These are phyloP conservation scores for Pelochelys cantorii DNA, from an alignment of 2,797 vertebrate genomes.

Conservation along the genomic window DNA sequence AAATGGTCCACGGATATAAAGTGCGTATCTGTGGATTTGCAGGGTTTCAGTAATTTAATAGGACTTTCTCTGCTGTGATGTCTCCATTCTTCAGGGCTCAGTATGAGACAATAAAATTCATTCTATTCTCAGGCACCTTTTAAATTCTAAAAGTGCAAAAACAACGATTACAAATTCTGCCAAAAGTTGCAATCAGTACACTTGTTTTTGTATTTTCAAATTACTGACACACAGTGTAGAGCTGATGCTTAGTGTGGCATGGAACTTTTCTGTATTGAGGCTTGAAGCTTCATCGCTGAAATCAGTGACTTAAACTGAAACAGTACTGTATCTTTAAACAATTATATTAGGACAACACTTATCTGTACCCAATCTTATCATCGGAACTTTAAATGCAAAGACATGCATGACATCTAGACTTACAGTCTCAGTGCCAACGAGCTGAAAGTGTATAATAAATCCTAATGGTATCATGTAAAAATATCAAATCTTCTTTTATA, in stretches of 20 bases:
- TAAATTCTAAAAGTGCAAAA: neutral
- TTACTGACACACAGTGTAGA: neutral
- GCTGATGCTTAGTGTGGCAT: neutral
- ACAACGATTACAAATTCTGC: neutral
- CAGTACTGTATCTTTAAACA: neutral
- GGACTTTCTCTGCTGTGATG: neutral
- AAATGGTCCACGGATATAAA: too few species aligned
- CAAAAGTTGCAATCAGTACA: neutral
- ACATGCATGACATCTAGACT: rapidly evolving
- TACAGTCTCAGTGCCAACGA: rapidly evolving
- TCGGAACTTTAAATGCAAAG: neutral
- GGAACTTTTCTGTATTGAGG: neutral
- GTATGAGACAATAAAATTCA: neutral
- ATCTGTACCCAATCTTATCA: neutral
- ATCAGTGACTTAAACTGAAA: neutral
- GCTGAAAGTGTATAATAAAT: neutral
- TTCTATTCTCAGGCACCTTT: neutral
- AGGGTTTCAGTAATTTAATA: neutral
- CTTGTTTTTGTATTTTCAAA: neutral
- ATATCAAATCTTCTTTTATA: neutral
- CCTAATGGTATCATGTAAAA: rapidly evolving
- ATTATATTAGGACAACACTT: neutral
- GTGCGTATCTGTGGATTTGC: too few species aligned
- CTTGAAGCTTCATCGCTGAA: neutral
- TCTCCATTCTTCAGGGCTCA: neutral